Conservation (phyloP, 2,888 invertebrate genomes). For the Eurytoma adleriae region DNA sequence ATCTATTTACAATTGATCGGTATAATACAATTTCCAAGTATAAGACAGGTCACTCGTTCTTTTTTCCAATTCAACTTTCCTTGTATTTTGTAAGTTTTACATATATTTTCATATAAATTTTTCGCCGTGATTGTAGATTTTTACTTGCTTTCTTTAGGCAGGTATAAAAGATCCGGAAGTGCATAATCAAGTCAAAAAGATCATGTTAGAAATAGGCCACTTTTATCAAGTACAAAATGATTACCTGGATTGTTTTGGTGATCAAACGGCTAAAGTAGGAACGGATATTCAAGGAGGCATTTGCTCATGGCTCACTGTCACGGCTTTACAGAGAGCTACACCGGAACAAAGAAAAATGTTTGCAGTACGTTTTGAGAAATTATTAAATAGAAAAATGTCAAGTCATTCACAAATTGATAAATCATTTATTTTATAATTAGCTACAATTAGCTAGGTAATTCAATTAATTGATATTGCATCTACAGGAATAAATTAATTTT, state of each 20-base stretch:
- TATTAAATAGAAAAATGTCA: neutral
- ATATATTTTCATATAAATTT: neutral
- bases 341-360: conserved; percentile 84
- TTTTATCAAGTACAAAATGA: conserved; percentile 96
- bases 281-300: conserved; percentile 97
- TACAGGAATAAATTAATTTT: conserved; percentile 26
- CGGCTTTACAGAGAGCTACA: conserved; percentile 88
- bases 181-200: conserved; percentile 90
- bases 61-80: conserved; percentile 92
- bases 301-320: conserved; percentile 96
- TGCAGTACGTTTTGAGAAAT: conserved; percentile 77
- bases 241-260: conserved; percentile 93
- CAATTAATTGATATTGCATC: neutral
- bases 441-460: neutral
- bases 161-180: conserved; percentile 85
- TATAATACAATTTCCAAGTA: conserved; percentile 93
- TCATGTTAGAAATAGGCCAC: conserved; percentile 94
- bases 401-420: neutral
- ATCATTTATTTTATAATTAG: too few species aligned
- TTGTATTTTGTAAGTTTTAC: conserved; percentile 87
- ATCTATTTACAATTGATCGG: conserved; percentile 88
- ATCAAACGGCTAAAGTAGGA: conserved; percentile 93
- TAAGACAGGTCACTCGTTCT: conserved; percentile 96
- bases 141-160: conserved; percentile 71
- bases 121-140: conserved; percentile 3